A percentile compares a stretch with the other conserved stretches of the same genome.
Conservation (phyloP, 2,797 vertebrate species). For the Alca torda region DNA sequence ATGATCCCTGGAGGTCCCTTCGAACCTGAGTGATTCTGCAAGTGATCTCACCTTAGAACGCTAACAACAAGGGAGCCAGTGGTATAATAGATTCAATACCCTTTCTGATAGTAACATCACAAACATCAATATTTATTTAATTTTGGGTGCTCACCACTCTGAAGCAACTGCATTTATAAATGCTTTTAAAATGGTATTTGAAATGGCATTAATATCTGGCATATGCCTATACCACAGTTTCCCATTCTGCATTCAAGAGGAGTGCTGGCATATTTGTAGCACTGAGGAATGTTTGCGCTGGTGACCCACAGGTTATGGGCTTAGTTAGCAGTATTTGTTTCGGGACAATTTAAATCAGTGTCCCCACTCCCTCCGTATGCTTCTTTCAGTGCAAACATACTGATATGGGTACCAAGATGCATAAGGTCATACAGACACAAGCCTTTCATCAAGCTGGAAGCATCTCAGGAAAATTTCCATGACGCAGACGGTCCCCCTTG, state of each 20-base stretch:
- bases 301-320: not conserved
- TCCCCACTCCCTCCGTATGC: not conserved
- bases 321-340: not conserved
- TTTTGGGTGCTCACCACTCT: not conserved
- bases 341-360: not conserved
- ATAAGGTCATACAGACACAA: not conserved
- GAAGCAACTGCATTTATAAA: not conserved
- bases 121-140: not conserved
- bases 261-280: not conserved
- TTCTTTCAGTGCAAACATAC: not conserved
- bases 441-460: not conserved
- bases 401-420: not conserved
- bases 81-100: not conserved
- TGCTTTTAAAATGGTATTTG: not conserved
- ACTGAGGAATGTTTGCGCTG: not conserved
- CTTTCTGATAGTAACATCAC: not conserved
- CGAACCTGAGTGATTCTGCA: not conserved
- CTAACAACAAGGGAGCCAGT: not conserved
- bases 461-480: not conserved
- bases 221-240: not conserved
- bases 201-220: not conserved
- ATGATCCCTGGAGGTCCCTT: not conserved
- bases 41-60: not conserved
- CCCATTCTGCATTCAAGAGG: not conserved
- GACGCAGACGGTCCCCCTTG: not conserved